Evolutionary conservation across 2,797 vertebrate species (phyloP).

Genomic region (Falco cherrug): DNA sequence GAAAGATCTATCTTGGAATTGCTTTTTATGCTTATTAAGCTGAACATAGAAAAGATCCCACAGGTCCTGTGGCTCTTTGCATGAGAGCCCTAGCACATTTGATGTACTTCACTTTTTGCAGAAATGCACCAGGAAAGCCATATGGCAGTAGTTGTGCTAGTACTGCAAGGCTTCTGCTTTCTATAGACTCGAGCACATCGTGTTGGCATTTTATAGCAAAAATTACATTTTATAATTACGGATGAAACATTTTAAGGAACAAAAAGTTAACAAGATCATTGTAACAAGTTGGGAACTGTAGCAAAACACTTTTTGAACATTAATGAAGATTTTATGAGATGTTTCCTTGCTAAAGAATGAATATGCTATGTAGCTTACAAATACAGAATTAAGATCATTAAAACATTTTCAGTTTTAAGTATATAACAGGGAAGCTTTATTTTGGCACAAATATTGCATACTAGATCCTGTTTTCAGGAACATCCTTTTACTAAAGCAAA

Average conservation of each 20-base stretch:
- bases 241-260: neutral
- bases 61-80: neutral
- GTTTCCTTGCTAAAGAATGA: neutral
- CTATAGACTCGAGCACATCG: rapidly evolving
- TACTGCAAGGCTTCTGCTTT: neutral
- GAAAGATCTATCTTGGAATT: neutral
- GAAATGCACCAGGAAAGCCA: neutral
- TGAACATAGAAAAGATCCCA: neutral
- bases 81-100: neutral
- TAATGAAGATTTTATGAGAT: neutral
- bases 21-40: neutral
- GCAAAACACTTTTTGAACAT: neutral
- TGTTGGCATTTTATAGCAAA: neutral
- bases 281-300: neutral
- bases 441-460: neutral
- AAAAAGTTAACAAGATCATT: neutral
- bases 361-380: neutral
- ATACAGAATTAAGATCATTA: neutral
- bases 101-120: neutral
- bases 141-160: neutral
- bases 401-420: neutral
- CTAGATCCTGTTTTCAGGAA: neutral
- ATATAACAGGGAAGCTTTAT: neutral
- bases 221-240: neutral
- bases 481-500: neutral